A percentile compares a stretch with the other conserved stretches of the same genome.
Conservation (phyloP, 2,797 vertebrate genomes). For the Molossus molossus region DNA sequence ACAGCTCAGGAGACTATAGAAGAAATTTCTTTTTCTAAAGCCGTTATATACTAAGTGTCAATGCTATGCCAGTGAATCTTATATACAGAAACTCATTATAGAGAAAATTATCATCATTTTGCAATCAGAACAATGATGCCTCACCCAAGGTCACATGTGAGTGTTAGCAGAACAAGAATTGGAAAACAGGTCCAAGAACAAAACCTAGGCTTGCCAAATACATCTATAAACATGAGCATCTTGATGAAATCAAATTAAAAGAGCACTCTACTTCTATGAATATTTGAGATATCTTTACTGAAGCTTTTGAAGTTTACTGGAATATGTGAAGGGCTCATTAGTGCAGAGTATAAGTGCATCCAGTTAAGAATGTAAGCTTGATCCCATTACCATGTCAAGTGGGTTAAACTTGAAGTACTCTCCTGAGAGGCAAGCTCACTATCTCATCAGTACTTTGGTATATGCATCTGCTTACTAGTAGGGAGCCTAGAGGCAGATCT, state of each 20-base stretch:
- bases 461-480: slow-evolving; percentile 55
- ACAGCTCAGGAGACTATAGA: neutral
- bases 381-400: slow-evolving; percentile 79
- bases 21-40: neutral
- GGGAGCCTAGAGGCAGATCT: slow-evolving; percentile 51
- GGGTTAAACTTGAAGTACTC: slow-evolving; percentile 73
- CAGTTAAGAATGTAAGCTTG: slow-evolving; percentile 75
- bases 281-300: slow-evolving; percentile 65
- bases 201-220: slow-evolving; percentile 16
- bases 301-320: slow-evolving; percentile 71
- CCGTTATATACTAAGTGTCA: neutral
- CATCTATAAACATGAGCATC: slow-evolving; percentile 19
- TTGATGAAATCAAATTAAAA: slow-evolving; percentile 70
- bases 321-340: slow-evolving; percentile 77
- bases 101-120: slow-evolving; percentile 64
- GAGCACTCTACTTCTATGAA: slow-evolving; percentile 31
- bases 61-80: neutral
- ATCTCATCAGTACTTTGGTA: slow-evolving; percentile 64
- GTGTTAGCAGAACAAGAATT: slow-evolving; percentile 32
- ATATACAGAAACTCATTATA: slow-evolving; percentile 21
- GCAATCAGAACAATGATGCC: neutral
- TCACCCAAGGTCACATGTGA: slow-evolving; percentile 48
- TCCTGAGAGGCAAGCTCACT: slow-evolving; percentile 59
- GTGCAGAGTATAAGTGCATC: slow-evolving; percentile 57
- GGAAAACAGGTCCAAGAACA: slow-evolving; percentile 31